phyloP scores from a whole-genome alignment of 2,113 vertebrate genomes.

The Theropithecus gelada region DNA sequence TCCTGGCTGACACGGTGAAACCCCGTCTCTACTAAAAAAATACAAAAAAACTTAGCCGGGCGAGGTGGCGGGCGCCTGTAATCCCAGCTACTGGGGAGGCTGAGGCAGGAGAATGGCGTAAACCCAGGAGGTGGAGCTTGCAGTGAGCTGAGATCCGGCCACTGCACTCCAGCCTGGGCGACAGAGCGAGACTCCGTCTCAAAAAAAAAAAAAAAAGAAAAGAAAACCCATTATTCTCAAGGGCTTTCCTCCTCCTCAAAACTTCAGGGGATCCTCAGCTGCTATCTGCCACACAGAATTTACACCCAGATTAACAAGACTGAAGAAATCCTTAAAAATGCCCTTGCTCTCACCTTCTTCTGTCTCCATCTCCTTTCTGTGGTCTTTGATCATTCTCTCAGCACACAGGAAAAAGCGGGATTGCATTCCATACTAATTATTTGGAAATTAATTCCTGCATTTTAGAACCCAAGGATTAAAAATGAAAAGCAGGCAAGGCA shows the following conservation, averaged over 20 bases:
- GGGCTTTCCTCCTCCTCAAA: neutral
- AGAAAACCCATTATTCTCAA: neutral
- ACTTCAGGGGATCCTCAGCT: neutral
- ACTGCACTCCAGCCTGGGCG: too few species aligned
- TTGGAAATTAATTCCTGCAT: slow-evolving; percentile 35
- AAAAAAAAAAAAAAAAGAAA: too few species aligned
- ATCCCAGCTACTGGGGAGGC: too few species aligned
- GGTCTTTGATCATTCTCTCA: neutral
- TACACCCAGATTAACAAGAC: neutral
- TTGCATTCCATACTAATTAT: neutral
- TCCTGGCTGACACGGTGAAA: too few species aligned
- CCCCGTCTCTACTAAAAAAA: too few species aligned
- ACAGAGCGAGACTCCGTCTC: too few species aligned
- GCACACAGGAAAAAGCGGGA: neutral
- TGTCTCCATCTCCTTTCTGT: neutral
- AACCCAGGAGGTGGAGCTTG: too few species aligned
- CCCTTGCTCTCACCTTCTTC: neutral
- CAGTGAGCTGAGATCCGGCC: too few species aligned
- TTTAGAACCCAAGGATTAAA: slow-evolving; percentile 55
- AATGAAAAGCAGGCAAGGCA: slow-evolving; percentile 3
- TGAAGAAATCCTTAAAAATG: neutral
- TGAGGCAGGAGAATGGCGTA: too few species aligned
- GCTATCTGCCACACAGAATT: neutral
- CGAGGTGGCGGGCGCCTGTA: too few species aligned
- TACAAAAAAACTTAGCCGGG: too few species aligned